Percentiles rank a stretch among this genome's conserved stretches.
These are phyloP conservation scores for Euthynnus affinis DNA, from an alignment of 2,797 vertebrate genomes.

Conservation along the genomic window DNA sequence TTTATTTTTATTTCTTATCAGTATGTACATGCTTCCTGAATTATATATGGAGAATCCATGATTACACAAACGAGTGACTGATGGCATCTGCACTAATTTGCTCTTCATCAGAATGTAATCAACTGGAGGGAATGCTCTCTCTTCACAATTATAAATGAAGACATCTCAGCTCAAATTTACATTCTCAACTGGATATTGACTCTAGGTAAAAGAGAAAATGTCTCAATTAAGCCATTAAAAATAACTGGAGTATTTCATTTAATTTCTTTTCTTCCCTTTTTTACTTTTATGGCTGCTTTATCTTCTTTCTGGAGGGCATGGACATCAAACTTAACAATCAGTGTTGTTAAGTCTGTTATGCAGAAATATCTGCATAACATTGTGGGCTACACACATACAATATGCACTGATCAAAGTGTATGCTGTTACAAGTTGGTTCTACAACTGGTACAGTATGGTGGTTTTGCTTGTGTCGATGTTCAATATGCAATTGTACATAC, in stretches of 20 bases:
- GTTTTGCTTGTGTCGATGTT: neutral
- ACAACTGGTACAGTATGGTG: neutral
- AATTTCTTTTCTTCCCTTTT: constrained; percentile 1
- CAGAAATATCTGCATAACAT: constrained; percentile 26
- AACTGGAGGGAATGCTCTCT: neutral
- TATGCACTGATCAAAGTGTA: neutral
- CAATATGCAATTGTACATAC: neutral
- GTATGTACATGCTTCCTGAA: neutral
- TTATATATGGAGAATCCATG: neutral
- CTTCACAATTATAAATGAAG: constrained; percentile 13
- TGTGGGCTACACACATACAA: neutral
- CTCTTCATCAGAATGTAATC: constrained; percentile 19
- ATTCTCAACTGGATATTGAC: constrained; percentile 30
- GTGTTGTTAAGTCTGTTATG: too few species aligned
- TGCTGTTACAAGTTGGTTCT: neutral
- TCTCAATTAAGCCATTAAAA: constrained; percentile 28
- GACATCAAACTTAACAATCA: constrained; percentile 26
- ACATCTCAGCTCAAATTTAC: constrained; percentile 29
- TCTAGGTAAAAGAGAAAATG: constrained; percentile 16
- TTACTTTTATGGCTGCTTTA: constrained; percentile 10
- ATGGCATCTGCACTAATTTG: neutral
- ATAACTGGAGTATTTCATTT: constrained; percentile 14
- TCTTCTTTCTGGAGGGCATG: constrained; percentile 21
- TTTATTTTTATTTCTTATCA: neutral
- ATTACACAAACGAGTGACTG: constrained; percentile 21